phyloP scores from a whole-genome alignment of 2,797 vertebrate species.

The Artibeus lituratus region DNA sequence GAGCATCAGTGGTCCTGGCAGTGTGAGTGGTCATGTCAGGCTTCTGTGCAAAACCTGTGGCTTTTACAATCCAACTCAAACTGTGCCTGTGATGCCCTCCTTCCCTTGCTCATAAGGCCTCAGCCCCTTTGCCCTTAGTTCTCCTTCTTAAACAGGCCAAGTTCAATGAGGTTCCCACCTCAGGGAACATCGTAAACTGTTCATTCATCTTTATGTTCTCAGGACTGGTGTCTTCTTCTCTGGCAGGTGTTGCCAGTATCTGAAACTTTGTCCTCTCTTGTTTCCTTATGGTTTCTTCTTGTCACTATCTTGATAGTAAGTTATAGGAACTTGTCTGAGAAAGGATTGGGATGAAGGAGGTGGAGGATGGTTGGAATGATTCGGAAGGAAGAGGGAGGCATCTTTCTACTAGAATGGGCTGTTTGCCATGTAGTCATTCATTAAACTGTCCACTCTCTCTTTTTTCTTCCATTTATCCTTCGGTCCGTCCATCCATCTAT shows the following conservation, averaged over 20 bases:
- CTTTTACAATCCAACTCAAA: neutral
- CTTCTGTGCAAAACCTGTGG: neutral
- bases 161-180: neutral
- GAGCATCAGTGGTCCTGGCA: neutral
- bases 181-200: no score
- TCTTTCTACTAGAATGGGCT: neutral
- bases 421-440: neutral
- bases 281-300: neutral
- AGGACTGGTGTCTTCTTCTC: neutral
- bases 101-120: no score
- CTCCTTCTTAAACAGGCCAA: neutral
- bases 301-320: neutral
- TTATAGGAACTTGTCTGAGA: neutral
- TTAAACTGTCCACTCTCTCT: neutral
- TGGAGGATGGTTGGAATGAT: neutral
- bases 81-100: rapidly evolving
- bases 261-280: neutral
- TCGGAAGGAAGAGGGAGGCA: neutral
- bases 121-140: rapidly evolving
- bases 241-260: neutral
- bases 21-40: no score
- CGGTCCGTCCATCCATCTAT: no score
- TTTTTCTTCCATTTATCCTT: neutral
- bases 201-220: neutral
- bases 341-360: neutral